A percentile compares a stretch with the other conserved stretches of the same genome.
These are phyloP conservation scores for Macrotrachela quadricornifera DNA, from an alignment of 1,140 invertebrate genomes.

Conservation along the genomic window DNA sequence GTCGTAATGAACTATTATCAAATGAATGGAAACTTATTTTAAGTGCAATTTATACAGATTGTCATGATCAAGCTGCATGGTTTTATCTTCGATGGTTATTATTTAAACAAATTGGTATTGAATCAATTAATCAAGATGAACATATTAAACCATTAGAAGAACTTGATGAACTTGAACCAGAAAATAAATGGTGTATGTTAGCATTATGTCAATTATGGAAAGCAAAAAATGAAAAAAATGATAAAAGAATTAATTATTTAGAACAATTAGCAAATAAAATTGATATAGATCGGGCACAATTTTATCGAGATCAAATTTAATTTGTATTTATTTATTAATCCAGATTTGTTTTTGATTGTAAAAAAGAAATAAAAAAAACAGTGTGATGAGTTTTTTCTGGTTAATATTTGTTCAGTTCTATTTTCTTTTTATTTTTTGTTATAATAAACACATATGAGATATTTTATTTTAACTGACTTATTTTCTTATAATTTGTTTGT, in stretches of 20 bases:
- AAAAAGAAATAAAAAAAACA: too few species aligned
- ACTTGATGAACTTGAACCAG: not conserved
- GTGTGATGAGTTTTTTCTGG: too few species aligned
- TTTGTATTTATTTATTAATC: too few species aligned
- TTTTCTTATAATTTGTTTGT: too few species aligned
- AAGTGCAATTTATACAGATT: slow-evolving; percentile 85
- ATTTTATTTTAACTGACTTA: too few species aligned
- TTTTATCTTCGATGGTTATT: slow-evolving; percentile 87
- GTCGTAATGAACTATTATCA: not conserved
- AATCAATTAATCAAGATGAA: not conserved
- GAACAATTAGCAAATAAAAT: slow-evolving; percentile 2
- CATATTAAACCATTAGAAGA: not conserved
- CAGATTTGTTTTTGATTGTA: too few species aligned
- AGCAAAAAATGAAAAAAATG: not conserved
- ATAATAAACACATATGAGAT: too few species aligned
- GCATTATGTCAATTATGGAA: not conserved
- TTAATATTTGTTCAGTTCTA: too few species aligned
- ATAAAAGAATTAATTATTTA: not conserved
- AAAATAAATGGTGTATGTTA: not conserved
- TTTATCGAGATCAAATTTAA: not conserved
- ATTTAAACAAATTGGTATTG: not conserved
- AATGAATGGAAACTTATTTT: slow-evolving; percentile 59
- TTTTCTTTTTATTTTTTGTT: too few species aligned
- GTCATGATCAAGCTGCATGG: slow-evolving; percentile 85
- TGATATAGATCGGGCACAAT: not conserved